Conservation (phyloP, 1,140 invertebrate genomes). For the Dufourea novaeangliae region DNA sequence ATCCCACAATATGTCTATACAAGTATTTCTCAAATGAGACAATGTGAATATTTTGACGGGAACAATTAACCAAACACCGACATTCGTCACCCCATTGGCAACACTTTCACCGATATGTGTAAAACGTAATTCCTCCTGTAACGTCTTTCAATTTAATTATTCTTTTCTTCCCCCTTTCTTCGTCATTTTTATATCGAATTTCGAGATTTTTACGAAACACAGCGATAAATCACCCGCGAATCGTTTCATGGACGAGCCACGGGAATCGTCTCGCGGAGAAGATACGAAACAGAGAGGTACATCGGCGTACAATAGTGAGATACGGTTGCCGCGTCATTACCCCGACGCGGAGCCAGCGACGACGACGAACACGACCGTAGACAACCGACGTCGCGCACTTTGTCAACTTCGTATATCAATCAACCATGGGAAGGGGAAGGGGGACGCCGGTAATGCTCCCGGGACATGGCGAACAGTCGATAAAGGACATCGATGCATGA, state of each 20-base stretch:
- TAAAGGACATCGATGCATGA: conserved; percentile 59
- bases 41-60: no score
- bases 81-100: no score
- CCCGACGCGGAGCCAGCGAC: conserved; percentile 69
- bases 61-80: no score
- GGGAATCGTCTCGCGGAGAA: conserved; percentile 47
- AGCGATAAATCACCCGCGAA: conserved; percentile 8
- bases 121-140: no score
- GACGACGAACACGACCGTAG: conserved; percentile 48
- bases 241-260: conserved; percentile 33
- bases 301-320: conserved; percentile 64
- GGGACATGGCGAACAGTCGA: conserved; percentile 52
- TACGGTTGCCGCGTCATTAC: conserved; percentile 74
- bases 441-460: conserved; percentile 49
- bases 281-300: conserved; percentile 56
- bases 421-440: no score
- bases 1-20: no score
- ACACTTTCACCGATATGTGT: no score
- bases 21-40: no score
- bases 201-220: no score
- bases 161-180: no score
- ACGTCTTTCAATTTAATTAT: no score
- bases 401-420: conserved; percentile 73
- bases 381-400: conserved; percentile 59
- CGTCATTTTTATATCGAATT: no score